Evolutionary conservation across 2,888 invertebrate species (phyloP), one percentile per base, ranked within the genome.

Genomic region (Chymomyza fuscimana): DNA sequence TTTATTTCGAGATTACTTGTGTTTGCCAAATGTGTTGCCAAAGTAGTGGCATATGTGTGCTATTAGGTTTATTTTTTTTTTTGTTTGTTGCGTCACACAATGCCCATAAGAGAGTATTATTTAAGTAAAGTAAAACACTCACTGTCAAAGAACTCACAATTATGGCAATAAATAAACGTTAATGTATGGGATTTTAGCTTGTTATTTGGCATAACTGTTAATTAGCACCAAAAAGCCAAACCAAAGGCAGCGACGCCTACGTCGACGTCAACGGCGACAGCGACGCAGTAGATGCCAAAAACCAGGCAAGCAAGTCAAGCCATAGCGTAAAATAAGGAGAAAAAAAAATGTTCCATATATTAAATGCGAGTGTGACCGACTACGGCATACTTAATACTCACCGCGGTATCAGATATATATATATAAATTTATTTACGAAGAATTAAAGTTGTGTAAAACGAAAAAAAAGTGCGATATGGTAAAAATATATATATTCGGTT

Each of bases 161-260:
- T 79, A 80, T 72, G 77, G 71, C 65, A 65, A 83, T 86, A 83
- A 86, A 78, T 69, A 74, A 70, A 68, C 65, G 65, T 69, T 82
- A 73, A 81, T 79, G 66, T 73, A 74, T 80, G 69, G 73, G 80
- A 76, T 84, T 84, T 71, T 63, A n/a, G 60, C 60, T 60, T 60
- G 60, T 60, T 60, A 36, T 15, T 60, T 32, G 69, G 63, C 70
- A 52, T 73, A 80, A 73, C 79, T 74, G 74, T 72, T 82, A 87
- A 83, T 84, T 86, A 79, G 79, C 83, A 73, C 67, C 67, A 70
- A 64, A 78, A 74, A 72, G 15, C 9, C 75, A 58, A 15, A 58
- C 75, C 68, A 75, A 83, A 73, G 78, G 76, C 70, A 52, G n/a
- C 67, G 60, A 65, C 76, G 63, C 29, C 19, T 16, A 63, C 61